A percentile compares a stretch with the other conserved stretches of the same genome.
Evolutionary conservation across 1,140 invertebrate genomes (phyloP).

Genomic region (Hirudo medicinalis): DNA sequence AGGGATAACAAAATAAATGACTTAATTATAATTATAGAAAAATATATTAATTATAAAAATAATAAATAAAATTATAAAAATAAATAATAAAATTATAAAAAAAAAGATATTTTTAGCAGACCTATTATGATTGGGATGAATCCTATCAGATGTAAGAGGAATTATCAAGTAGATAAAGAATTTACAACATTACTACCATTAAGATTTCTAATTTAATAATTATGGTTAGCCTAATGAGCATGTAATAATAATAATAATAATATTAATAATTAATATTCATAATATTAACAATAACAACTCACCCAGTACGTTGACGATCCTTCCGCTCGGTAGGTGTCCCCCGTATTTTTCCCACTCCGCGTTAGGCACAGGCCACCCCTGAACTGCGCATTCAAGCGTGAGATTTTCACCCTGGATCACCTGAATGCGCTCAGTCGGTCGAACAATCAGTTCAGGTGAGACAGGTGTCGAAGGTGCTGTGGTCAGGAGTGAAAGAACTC

Average conservation of each 20-base stretch:
- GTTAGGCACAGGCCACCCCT: slow-evolving; percentile 48
- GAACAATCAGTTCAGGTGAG: not conserved
- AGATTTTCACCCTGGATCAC: slow-evolving; percentile 46
- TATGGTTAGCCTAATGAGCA: not conserved
- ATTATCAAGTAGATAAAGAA: no score
- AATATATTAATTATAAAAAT: no score
- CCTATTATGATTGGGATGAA: no score
- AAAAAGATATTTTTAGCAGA: no score
- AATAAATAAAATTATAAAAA: no score
- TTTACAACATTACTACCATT: no score
- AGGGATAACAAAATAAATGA: no score
- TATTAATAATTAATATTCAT: no score
- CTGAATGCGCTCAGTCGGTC: slow-evolving; percentile 20
- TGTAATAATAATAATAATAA: not conserved
- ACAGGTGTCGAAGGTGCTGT: not conserved
- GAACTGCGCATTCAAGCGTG: slow-evolving; percentile 52
- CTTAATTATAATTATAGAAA: no score
- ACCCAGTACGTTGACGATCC: slow-evolving; percentile 28
- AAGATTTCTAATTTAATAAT: no score
- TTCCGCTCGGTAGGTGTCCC: slow-evolving; percentile 35
- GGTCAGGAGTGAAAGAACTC: not conserved
- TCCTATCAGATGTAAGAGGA: no score
- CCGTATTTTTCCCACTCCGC: slow-evolving; percentile 49
- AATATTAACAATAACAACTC: not conserved
- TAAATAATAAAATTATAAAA: no score